Evolutionary conservation across 2,797 vertebrate genomes (phyloP), one percentile per base, ranked within the genome.

Genomic region (Ctenochaetus hawaiiensis): DNA sequence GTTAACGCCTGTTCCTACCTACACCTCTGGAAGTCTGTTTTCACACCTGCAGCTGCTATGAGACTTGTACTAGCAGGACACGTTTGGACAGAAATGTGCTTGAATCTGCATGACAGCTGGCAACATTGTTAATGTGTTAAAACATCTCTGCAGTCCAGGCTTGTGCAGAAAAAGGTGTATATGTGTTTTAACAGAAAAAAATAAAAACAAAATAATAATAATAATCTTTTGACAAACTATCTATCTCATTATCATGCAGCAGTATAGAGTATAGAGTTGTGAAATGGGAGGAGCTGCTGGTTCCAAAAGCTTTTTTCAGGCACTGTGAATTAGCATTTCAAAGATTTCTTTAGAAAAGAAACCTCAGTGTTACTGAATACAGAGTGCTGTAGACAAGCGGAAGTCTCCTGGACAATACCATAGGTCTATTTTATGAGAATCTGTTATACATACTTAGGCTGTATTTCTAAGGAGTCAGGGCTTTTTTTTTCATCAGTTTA

Each of bases 21-120:
- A 48, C 75, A 86, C 76, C 45, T 83, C 70, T 67, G 22, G 70
- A 80, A 59, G 66, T 83, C 64, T 70, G 68, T 69, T 82, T 83
- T 87, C 75, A 82, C 87, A 77, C 78, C 59, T 72, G 43, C 2
- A 52, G 49, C 51, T 26, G 48, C 22, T 61, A 66, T 54, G 60
- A 56, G 80, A 72, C 45, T 5, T 67, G 61, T n/a, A 75, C 72
- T 60, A 79, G 74, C 59, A 62, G 69, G 71, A 65, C 23, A 48
- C 2, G 12, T 47, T 41, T 39, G 41, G 72, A 67, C 59, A 52
- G 39, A 72, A 70, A 51, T 77, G 20, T 60, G 48, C 48, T 43
- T 60, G 26, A 69, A 68, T 60, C 54, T 67, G 34, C 9, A 37
- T 63, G 59, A 58, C 6, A 65, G 37, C 37, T 77, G 47, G 22